Evolutionary conservation across 1,140 invertebrate genomes (phyloP).

Genomic region (Arion vulgaris): DNA sequence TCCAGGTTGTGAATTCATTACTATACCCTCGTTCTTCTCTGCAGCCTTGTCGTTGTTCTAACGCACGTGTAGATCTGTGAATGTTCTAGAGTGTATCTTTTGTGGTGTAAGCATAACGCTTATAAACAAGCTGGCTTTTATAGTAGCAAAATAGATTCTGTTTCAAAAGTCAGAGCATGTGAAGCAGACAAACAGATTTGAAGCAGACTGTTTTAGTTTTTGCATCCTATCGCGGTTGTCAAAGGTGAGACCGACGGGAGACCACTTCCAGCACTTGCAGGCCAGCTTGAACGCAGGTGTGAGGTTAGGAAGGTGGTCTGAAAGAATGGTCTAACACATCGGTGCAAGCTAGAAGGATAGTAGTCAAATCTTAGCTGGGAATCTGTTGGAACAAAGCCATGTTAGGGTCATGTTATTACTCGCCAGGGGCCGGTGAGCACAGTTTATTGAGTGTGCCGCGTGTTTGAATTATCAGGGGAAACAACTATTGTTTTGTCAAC

Average conservation of each 20-base stretch:
- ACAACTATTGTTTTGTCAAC: not conserved
- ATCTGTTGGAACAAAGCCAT: not conserved
- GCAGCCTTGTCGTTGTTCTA: not conserved
- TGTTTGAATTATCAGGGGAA: not conserved
- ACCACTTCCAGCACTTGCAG: not conserved
- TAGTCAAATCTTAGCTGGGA: not conserved
- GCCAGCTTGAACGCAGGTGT: conserved; percentile 13
- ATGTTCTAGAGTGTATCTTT: no score
- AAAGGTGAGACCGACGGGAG: not conserved
- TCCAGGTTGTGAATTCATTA: not conserved
- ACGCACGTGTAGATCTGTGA: not conserved
- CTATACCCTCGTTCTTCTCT: not conserved
- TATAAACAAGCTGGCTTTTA: not conserved
- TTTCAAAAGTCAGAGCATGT: not conserved
- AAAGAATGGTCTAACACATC: not conserved
- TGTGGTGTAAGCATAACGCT: not conserved
- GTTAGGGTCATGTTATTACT: not conserved
- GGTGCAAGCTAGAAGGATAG: not conserved
- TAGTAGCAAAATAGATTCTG: not conserved
- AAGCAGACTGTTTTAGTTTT: not conserved
- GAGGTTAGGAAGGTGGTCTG: not conserved
- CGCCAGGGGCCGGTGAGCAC: not conserved
- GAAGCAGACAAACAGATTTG: not conserved
- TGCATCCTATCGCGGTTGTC: not conserved
- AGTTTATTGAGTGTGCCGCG: not conserved